Percentiles rank a stretch among this genome's conserved stretches.
Evolutionary conservation across 1,140 invertebrate genomes (phyloP).

Genomic region (Drosophila aff.): DNA sequence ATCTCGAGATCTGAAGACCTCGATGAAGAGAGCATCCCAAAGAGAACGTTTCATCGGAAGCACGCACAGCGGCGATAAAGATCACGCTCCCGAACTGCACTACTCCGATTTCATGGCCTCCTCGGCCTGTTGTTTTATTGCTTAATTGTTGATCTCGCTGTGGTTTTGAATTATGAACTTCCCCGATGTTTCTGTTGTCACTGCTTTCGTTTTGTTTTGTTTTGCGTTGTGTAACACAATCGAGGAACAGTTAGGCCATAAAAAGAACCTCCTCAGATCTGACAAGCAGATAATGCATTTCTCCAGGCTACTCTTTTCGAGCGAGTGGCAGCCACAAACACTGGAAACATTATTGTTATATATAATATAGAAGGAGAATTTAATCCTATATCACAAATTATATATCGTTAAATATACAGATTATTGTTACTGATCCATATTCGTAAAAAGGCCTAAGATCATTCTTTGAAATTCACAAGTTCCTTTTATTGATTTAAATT

Average conservation of each 20-base stretch:
- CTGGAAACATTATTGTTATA: neutral
- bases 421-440: neutral
- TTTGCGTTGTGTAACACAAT: constrained; percentile 66
- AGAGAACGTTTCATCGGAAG: constrained; percentile 67
- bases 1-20: neutral
- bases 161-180: constrained; percentile 54
- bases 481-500: neutral
- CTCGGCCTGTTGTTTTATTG: constrained; percentile 60
- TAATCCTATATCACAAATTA: neutral
- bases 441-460: no score
- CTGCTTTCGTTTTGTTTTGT: constrained; percentile 48
- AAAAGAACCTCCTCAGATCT: constrained; percentile 62
- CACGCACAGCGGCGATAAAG: constrained; percentile 63
- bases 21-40: neutral
- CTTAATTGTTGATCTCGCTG: constrained; percentile 71
- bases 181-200: constrained; percentile 31
- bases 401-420: neutral
- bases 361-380: neutral
- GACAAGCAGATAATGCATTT: constrained; percentile 69
- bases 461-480: neutral
- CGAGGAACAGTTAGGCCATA: constrained; percentile 76
- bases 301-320: constrained; percentile 56
- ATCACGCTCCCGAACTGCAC: constrained; percentile 72
- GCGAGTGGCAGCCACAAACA: neutral
- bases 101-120: constrained; percentile 59